Evolutionary conservation across 2,797 vertebrate genomes (phyloP).

Genomic region (Labeo calbasu): DNA sequence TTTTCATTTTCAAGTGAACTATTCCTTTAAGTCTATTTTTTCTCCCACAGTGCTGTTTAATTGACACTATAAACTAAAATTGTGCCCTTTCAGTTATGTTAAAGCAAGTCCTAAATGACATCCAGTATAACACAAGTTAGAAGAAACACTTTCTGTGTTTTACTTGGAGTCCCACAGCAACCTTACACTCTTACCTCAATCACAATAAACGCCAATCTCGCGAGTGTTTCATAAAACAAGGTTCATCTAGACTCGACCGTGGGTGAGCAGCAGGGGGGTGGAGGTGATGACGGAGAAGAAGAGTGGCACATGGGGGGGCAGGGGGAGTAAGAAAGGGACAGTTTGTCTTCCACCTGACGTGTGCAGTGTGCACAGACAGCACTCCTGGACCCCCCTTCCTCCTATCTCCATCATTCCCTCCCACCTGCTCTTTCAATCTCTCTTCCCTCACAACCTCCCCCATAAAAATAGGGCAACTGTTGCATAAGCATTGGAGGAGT

Average conservation of each 20-base stretch:
- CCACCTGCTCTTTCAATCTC: constrained; percentile 64
- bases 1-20: no score
- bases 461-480: constrained; percentile 76
- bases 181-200: background rate
- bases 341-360: constrained; percentile 66
- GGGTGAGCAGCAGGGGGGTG: constrained; percentile 23
- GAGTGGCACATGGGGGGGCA: constrained; percentile 41
- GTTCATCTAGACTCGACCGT: constrained; percentile 11
- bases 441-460: constrained; percentile 70
- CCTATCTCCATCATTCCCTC: constrained; percentile 42
- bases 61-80: background rate
- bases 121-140: background rate
- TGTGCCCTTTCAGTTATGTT: background rate
- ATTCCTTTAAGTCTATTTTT: no score
- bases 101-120: background rate
- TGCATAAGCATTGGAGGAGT: constrained; percentile 73
- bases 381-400: constrained; percentile 57
- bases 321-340: constrained; percentile 65
- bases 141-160: background rate
- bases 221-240: background rate
- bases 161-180: constrained; percentile 3
- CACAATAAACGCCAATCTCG: background rate
- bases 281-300: constrained; percentile 26
- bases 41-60: no score
- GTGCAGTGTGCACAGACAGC: constrained; percentile 58